Conservation (phyloP, 2,888 invertebrate genomes). For the Drosophila greeni region DNA sequence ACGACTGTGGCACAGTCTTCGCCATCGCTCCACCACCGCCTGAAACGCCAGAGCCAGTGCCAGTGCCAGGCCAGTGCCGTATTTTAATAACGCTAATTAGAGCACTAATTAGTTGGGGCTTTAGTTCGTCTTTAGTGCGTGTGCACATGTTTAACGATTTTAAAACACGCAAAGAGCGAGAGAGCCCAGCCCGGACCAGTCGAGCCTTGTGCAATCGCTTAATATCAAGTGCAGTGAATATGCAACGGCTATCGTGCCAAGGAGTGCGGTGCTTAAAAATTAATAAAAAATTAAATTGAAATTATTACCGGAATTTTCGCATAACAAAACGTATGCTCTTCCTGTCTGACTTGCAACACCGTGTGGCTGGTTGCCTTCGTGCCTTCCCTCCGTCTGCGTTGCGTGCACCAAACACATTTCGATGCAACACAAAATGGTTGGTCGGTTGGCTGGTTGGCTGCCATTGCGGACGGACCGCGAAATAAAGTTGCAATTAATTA, state of each 20-base stretch:
- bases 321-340: slow-evolving; percentile 53
- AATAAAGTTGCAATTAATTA: slow-evolving; percentile 66
- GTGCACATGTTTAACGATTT: slow-evolving; percentile 51
- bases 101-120: slow-evolving; percentile 69
- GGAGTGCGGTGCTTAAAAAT: slow-evolving; percentile 54
- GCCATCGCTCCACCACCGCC: slow-evolving; percentile 28
- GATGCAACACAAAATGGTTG: slow-evolving; percentile 35
- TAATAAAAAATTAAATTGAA: slow-evolving; percentile 57
- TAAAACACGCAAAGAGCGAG: slow-evolving; percentile 50
- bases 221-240: slow-evolving; percentile 43
- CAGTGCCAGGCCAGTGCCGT: slow-evolving; percentile 29
- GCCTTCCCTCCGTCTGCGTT: slow-evolving; percentile 9
- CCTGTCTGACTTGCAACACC: slow-evolving; percentile 17
- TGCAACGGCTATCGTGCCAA: slow-evolving; percentile 37
- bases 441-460: slow-evolving; percentile 20
- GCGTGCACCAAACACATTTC: slow-evolving; percentile 56
- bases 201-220: slow-evolving; percentile 39
- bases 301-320: slow-evolving; percentile 56
- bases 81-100: slow-evolving; percentile 73
- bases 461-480: slow-evolving; percentile 41
- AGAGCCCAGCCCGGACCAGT: background rate
- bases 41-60: background rate
- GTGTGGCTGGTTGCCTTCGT: slow-evolving; percentile 6
- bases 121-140: slow-evolving; percentile 47
- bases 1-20: slow-evolving; percentile 33